Evolutionary conservation across 2,113 vertebrate genomes (phyloP).

Genomic region (Erpornis zantholeuca): DNA sequence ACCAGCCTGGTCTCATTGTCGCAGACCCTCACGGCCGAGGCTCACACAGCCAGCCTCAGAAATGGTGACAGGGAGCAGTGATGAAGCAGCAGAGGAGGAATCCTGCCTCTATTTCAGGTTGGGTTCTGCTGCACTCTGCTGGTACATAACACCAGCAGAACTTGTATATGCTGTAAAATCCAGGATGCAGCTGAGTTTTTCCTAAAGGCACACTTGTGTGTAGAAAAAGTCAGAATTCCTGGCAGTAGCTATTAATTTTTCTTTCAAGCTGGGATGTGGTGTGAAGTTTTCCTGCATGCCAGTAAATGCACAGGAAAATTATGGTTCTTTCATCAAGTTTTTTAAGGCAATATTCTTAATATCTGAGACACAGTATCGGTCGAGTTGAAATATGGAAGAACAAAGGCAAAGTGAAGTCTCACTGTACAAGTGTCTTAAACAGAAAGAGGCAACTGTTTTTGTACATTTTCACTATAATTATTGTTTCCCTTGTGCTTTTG

Average conservation of each 20-base stretch:
- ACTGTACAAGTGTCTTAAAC: not conserved
- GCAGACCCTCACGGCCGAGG: not conserved
- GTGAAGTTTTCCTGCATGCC: not conserved
- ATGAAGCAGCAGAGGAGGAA: not conserved
- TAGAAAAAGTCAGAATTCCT: not conserved
- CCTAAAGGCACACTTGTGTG: not conserved
- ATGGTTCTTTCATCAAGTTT: not conserved
- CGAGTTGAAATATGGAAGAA: not conserved
- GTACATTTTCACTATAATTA: not conserved
- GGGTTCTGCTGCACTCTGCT: constrained; percentile 58
- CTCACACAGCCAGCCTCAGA: not conserved
- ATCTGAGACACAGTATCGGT: not conserved
- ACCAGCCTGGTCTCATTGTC: not conserved
- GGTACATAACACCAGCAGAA: not conserved
- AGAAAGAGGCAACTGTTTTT: not conserved
- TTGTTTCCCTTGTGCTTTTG: not conserved
- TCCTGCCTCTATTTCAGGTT: not conserved
- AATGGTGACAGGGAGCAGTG: not conserved
- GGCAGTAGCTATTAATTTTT: not conserved
- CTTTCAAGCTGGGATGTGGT: not conserved
- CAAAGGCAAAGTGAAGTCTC: not conserved
- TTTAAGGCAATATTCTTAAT: not conserved
- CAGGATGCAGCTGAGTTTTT: not conserved
- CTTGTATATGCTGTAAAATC: not conserved
- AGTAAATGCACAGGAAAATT: not conserved